Conservation (phyloP, 2,113 vertebrate species). For the Lonchura striata region DNA sequence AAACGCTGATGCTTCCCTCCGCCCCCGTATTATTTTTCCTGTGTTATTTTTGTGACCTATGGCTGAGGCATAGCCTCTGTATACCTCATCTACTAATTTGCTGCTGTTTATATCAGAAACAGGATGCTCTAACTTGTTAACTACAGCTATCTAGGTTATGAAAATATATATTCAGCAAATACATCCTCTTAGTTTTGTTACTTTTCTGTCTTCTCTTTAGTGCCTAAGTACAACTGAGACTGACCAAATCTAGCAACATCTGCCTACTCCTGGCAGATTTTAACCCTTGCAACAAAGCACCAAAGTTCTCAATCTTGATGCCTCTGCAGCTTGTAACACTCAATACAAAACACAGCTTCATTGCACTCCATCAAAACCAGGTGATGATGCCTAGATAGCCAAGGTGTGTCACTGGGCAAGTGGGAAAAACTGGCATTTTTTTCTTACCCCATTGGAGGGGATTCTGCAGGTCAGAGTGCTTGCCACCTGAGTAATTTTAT, state of each 20-base stretch:
- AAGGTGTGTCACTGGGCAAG: background rate
- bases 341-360: background rate
- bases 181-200: background rate
- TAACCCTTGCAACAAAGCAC: background rate
- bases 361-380: background rate
- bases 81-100: background rate
- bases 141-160: background rate
- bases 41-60: slow-evolving; percentile 32
- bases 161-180: slow-evolving; percentile 8
- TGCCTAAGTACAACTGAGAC: background rate
- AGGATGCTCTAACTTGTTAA: background rate
- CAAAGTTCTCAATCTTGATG: background rate
- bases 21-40: background rate
- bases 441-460: background rate
- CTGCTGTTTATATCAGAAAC: slow-evolving; percentile 6
- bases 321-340: background rate
- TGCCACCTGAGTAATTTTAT: background rate
- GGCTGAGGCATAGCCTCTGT: background rate
- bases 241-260: background rate
- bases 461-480: background rate
- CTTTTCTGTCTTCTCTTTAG: background rate
- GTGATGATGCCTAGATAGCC: background rate
- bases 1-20: background rate
- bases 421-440: background rate
- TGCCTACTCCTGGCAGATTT: background rate